These are phyloP conservation scores for Onychomys torridus DNA, from an alignment of 2,797 vertebrate species.

Conservation along the genomic window DNA sequence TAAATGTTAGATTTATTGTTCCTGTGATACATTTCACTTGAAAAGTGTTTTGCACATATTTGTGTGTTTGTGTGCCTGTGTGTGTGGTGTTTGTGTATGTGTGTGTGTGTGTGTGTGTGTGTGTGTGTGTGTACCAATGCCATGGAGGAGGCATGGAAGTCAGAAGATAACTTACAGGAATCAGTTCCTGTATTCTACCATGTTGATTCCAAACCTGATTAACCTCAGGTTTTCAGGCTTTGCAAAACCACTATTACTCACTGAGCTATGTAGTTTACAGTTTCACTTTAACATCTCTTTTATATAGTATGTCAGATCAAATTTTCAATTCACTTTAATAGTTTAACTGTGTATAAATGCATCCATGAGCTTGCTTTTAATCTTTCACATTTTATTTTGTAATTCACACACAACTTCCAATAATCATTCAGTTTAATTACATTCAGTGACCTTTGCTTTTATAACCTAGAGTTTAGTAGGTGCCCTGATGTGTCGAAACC, in stretches of 20 bases:
- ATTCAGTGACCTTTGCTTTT: background rate
- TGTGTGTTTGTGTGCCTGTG: background rate
- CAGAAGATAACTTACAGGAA: background rate
- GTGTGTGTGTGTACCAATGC: accelerated
- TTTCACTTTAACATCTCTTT: background rate
- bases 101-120: background rate
- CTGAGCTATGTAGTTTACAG: too few species aligned
- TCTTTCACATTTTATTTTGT: background rate
- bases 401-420: background rate
- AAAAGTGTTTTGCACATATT: background rate
- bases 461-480: conserved; percentile 11
- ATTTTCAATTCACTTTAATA: background rate
- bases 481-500: background rate
- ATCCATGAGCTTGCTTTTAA: background rate
- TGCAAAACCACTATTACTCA: background rate
- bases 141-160: background rate
- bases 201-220: background rate
- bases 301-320: background rate
- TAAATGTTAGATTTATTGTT: background rate
- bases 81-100: background rate
- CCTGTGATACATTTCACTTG: background rate
- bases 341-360: background rate
- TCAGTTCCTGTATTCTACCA: background rate
- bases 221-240: background rate
- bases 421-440: background rate